These are phyloP conservation scores for Tenebrosternarchus preto DNA, from an alignment of 2,113 vertebrate genomes.

Conservation along the genomic window DNA sequence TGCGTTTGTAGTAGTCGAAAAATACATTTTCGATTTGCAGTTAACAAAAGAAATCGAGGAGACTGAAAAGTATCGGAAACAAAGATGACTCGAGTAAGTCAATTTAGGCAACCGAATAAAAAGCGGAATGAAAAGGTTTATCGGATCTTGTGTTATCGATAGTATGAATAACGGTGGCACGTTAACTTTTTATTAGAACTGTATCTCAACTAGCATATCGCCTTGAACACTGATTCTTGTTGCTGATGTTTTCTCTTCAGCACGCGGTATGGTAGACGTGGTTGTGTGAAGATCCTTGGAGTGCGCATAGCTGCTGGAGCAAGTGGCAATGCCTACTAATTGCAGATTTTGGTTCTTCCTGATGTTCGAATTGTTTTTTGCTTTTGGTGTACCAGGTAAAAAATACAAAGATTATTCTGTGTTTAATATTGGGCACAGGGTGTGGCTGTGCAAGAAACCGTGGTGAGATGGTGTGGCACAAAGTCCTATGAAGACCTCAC, in stretches of 20 bases:
- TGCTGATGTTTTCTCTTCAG: conserved; percentile 15
- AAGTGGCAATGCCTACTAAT: conserved; percentile 46
- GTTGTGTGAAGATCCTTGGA: conserved; percentile 18
- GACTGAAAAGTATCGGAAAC: not conserved
- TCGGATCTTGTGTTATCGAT: too few relatives aligned
- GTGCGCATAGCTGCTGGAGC: conserved; percentile 15
- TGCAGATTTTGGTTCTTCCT: conserved; percentile 28
- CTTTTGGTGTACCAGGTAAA: conserved; percentile 29
- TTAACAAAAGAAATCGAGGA: conserved; percentile 4
- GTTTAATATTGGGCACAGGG: too few relatives aligned
- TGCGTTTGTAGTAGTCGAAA: not conserved
- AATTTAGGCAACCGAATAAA: not conserved
- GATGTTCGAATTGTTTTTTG: conserved; percentile 26
- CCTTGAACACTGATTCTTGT: too few relatives aligned
- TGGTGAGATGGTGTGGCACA: too few relatives aligned
- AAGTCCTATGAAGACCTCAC: not conserved
- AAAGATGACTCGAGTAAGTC: conserved; percentile 31
- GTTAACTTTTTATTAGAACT: not conserved
- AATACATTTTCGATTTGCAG: not conserved
- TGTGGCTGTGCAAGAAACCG: too few relatives aligned
- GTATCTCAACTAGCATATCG: too few relatives aligned
- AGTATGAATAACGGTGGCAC: too few relatives aligned
- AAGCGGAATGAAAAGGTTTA: too few relatives aligned
- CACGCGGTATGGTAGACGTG: not conserved
- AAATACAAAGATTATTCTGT: not conserved